These are phyloP conservation scores for Lottia scabra DNA, from an alignment of 2,888 invertebrate genomes.

Conservation along the genomic window DNA sequence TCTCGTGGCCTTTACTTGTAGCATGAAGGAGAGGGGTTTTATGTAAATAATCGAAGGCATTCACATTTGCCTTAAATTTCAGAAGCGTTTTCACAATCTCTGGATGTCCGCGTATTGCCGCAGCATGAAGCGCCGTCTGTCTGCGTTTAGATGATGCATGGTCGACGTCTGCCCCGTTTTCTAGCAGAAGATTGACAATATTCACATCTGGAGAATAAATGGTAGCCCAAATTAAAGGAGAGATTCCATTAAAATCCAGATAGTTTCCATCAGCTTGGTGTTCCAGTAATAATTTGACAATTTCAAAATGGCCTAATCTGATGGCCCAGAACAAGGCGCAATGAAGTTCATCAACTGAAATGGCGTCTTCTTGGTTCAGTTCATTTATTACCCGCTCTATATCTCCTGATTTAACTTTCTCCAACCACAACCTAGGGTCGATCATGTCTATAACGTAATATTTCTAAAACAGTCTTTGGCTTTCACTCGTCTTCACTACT, in stretches of 20 bases:
- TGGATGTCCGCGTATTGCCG: slow-evolving; percentile 38
- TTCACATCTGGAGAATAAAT: slow-evolving; percentile 38
- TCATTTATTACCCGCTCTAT: slow-evolving; percentile 18
- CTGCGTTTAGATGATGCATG: slow-evolving; percentile 36
- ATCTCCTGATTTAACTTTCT: slow-evolving; percentile 37
- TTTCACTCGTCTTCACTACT: too few relatives aligned
- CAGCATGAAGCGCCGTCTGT: slow-evolving; percentile 47
- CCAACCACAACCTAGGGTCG: slow-evolving; percentile 7
- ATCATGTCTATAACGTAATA: not conserved
- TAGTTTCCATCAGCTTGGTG: slow-evolving; percentile 39
- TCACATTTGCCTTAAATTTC: slow-evolving; percentile 36
- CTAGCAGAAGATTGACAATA: slow-evolving; percentile 32
- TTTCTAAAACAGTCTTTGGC: too few relatives aligned
- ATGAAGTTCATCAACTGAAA: slow-evolving; percentile 34
- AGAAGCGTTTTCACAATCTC: slow-evolving; percentile 30
- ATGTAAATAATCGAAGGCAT: slow-evolving; percentile 39
- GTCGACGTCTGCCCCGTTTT: slow-evolving; percentile 36
- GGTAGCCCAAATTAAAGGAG: slow-evolving; percentile 44
- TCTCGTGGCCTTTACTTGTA: slow-evolving; percentile 31
- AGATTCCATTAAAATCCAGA: slow-evolving; percentile 44
- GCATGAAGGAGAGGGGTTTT: slow-evolving; percentile 47
- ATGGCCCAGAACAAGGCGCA: slow-evolving; percentile 47
- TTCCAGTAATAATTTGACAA: slow-evolving; percentile 32
- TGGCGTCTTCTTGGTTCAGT: slow-evolving; percentile 18
- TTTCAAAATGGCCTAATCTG: slow-evolving; percentile 38